Base-by-base conservation (phyloP, 2,888 invertebrate species). In the Globia sparganii region DNA sequence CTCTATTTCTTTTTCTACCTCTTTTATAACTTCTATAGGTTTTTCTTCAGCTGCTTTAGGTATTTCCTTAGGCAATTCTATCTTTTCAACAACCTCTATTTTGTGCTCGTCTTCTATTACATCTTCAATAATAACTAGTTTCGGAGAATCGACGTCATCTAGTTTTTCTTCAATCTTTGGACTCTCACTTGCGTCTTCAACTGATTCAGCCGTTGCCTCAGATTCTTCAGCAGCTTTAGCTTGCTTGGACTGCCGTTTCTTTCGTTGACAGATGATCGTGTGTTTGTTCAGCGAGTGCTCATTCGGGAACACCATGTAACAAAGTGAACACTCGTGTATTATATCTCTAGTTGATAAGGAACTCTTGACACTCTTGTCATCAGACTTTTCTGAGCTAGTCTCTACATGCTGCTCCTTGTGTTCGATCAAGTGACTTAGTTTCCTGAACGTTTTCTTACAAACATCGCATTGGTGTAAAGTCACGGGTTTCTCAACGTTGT, bases 251-350 rank as follows among this genome's bases (percentile, higher is more conserved):
- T 95, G 95, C 31, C 93, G 93, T 88, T 95, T 96, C 87, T 97
- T 97, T 84, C 94, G 93, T 83, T 94, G 93, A 87, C 97, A 97
- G 81, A 93, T 92, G 11, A 93, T 87, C 1, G 93, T 92, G 76
- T 97, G 97, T 86, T 96, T 97, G 74, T 92, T 96, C 18, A 97
- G 87, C 0, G 97, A 96, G 89, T 96, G 96, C 76, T 96, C 97
- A 81, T 97, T 97, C 18, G 97, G 97, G 87, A 97, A 97, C 3
- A 97, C 97, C 97, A 97, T 97, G 83, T 97, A 97, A 85, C 97
- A 97, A 28, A 96, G 92, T 56, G 96, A 94, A 87, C 97, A 97
- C 89, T 97, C 97, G 70, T 97, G 97, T 87, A 97, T 97, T 70
- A 97, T 97, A 77, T 97, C 97, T 89, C 92, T 96, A 25, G 97